Evolutionary conservation across 2,888 invertebrate genomes (phyloP), one percentile per base, ranked within the genome.

Genomic region (Stenurella melanura): DNA sequence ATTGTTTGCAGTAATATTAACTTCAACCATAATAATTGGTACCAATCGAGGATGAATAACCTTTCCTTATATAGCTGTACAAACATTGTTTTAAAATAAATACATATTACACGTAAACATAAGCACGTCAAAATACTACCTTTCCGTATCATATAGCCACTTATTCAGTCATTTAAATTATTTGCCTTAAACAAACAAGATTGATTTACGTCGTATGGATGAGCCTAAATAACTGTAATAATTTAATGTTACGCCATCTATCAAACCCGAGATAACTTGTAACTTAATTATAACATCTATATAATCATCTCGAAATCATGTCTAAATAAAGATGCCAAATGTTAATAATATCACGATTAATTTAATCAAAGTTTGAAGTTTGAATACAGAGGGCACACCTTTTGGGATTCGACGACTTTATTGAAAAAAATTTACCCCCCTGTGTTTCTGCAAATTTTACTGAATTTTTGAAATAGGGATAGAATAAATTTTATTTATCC

Each of bases 101-200:
- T 15, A 50, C 50, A 50, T 50, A 50, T 50, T 50, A 50, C 50
- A 58, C 21, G 21, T 58, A 19, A 21, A 19, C 58, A 19, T 19
- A 15, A 12, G 21, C 21, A 58, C 58, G 21, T 58, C 21, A 58
- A 21, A 58, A 19, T 21, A 58, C 58, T 58, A 58, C 58, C 58
- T 58, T 58, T 19, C 21, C 21, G 15, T 58, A 58, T 58, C 19
- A 58, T 21, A 21, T 21, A 58, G 21, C 58, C 58, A 58, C 61
- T 61, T 61, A 61, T 61, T 30, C 26, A 30, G 61, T 61, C 61
- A 30, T 30, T 30, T 61, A 30, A 61, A 61, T 61, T 61, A 61
- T 61, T 61, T 30, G n/a, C 77, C 80, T 79, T 81, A 82, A 80
- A 81, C 77, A 80, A 73, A 73, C 73, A 66, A 30, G 67, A 74